These are phyloP conservation scores for Cerastis rubricosa DNA, from an alignment of 2,888 invertebrate genomes.

Conservation along the genomic window DNA sequence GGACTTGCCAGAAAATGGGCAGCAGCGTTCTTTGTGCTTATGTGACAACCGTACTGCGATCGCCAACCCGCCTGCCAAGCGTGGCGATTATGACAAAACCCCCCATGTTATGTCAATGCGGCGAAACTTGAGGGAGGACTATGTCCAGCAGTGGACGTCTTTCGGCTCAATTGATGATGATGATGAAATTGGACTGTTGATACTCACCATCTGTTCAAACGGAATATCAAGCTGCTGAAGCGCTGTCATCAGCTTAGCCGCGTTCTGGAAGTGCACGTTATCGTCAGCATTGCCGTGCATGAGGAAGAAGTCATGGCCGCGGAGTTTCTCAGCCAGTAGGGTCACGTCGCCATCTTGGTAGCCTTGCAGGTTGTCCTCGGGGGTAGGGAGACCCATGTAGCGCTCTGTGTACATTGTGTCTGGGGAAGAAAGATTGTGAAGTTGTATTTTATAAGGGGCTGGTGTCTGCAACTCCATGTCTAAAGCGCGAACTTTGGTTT, in stretches of 20 bases:
- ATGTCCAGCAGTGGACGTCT: no score
- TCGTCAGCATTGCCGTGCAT: constrained; percentile 98
- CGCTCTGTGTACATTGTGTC: constrained; percentile 98
- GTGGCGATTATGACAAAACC: no score
- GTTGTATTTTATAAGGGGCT: neutral
- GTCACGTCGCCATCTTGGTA: constrained; percentile 95
- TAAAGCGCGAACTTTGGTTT: neutral
- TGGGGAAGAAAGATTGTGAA: constrained; percentile 74
- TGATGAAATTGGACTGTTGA: neutral
- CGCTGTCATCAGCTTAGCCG: constrained; percentile 94
- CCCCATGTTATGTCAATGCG: no score
- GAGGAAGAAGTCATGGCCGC: constrained; percentile 93
- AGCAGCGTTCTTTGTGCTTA: no score
- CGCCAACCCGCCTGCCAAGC: no score
- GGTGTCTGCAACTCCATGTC: neutral
- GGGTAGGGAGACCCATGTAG: constrained; percentile 96
- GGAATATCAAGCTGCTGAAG: constrained; percentile 94
- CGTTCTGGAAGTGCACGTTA: constrained; percentile 97
- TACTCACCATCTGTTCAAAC: constrained; percentile 95
- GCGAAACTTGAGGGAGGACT: no score
- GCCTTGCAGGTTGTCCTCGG: constrained; percentile 93
- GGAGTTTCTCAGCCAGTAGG: constrained; percentile 92
- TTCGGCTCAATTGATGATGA: no score
- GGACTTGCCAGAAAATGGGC: no score
- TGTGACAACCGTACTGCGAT: no score